These are phyloP conservation scores for Hirtodrosophila duncani DNA, from an alignment of 2,888 invertebrate genomes.

Conservation along the genomic window DNA sequence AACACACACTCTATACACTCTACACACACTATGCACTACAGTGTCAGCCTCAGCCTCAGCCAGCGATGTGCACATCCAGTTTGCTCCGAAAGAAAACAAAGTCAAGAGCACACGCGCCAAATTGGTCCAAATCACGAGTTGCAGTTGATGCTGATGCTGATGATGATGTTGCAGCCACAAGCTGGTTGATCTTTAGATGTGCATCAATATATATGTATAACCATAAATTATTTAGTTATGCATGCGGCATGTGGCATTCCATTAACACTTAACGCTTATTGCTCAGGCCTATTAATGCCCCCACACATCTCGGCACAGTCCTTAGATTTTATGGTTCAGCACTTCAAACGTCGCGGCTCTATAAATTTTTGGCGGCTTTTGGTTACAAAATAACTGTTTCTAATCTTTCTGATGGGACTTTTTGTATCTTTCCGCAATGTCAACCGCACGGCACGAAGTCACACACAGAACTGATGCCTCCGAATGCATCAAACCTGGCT, in stretches of 20 bases:
- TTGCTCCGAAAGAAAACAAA: constrained; percentile 46
- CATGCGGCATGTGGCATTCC: constrained; percentile 41
- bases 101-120: constrained; percentile 66
- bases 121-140: constrained; percentile 51
- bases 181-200: too few relatives aligned
- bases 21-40: not conserved
- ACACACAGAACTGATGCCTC: constrained; percentile 73
- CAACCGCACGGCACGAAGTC: constrained; percentile 71
- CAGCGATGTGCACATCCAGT: not conserved
- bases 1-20: constrained; percentile 8
- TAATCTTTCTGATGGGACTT: constrained; percentile 1
- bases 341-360: constrained; percentile 47
- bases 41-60: constrained; percentile 11
- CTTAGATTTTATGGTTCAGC: constrained; percentile 28
- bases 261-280: constrained; percentile 53
- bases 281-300: constrained; percentile 41
- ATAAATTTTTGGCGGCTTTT: constrained; percentile 16
- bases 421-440: constrained; percentile 32
- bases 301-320: constrained; percentile 1
- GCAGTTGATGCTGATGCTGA: constrained; percentile 3
- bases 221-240: constrained; percentile 63
- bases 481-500: constrained; percentile 63
- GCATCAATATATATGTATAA: too few relatives aligned
- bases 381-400: constrained; percentile 1
- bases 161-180: constrained; percentile 11